These are phyloP conservation scores for Siphonodentalium dalli DNA, from an alignment of 2,888 invertebrate genomes.

Conservation along the genomic window DNA sequence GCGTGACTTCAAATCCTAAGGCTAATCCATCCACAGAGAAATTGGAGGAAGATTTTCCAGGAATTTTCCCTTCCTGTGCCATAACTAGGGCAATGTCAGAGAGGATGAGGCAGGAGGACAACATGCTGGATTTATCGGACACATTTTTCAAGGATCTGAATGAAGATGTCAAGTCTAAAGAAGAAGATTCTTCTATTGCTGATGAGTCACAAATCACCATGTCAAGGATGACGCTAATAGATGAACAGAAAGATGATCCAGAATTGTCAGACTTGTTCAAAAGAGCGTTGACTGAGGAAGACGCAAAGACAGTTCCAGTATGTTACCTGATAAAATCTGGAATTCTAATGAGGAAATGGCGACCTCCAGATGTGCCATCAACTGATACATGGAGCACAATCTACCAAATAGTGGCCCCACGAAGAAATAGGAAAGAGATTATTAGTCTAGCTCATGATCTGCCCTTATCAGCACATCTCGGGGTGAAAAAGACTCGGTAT, in stretches of 20 bases:
- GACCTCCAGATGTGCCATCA: slow-evolving; percentile 20
- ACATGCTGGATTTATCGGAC: too few relatives aligned
- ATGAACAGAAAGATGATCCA: slow-evolving; percentile 25
- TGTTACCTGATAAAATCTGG: slow-evolving; percentile 19
- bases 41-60: too few relatives aligned
- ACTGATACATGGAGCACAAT: slow-evolving; percentile 23
- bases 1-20: too few relatives aligned
- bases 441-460: slow-evolving; percentile 23
- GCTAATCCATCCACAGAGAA: too few relatives aligned
- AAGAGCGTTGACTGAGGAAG: slow-evolving; percentile 12
- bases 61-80: too few relatives aligned
- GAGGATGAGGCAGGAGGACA: too few relatives aligned
- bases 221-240: slow-evolving; percentile 21
- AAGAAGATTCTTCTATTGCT: too few relatives aligned
- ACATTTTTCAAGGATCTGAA: too few relatives aligned
- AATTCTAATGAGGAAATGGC: slow-evolving; percentile 29
- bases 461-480: slow-evolving; percentile 27
- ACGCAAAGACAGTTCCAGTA: slow-evolving; percentile 13
- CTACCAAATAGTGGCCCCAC: slow-evolving; percentile 25
- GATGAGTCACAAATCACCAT: too few relatives aligned
- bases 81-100: too few relatives aligned
- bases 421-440: slow-evolving; percentile 13
- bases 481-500: slow-evolving; percentile 23
- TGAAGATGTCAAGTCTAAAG: too few relatives aligned
- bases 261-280: slow-evolving; percentile 17